Evolutionary conservation across 2,888 invertebrate genomes (phyloP).

Genomic region (Coleophora deauratella): DNA sequence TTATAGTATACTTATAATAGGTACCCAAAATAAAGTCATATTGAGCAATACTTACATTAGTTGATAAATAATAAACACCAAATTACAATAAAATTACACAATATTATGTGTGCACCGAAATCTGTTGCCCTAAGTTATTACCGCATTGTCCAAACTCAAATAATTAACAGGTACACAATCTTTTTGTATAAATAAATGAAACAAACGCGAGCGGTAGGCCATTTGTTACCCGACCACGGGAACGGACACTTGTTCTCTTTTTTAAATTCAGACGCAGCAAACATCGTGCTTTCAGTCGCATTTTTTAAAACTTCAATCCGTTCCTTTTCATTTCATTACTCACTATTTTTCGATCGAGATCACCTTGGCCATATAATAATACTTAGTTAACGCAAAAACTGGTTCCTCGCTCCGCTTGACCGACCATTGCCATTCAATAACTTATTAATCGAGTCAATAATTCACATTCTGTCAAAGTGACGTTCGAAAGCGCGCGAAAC

Average conservation of each 20-base stretch:
- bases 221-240: too few species aligned
- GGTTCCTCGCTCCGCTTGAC: constrained; percentile 38
- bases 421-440: constrained; percentile 37
- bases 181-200: too few species aligned
- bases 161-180: too few species aligned
- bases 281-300: constrained; percentile 6
- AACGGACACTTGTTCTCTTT: too few species aligned
- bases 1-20: too few species aligned
- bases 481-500: constrained; percentile 56
- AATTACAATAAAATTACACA: neutral
- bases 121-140: too few species aligned
- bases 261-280: too few species aligned
- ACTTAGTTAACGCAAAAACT: constrained; percentile 25
- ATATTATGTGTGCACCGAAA: neutral
- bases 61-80: neutral
- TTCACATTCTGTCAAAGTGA: constrained; percentile 54
- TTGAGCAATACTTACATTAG: too few species aligned
- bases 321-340: constrained; percentile 23
- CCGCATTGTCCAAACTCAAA: too few species aligned
- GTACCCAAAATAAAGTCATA: too few species aligned
- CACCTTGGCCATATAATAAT: constrained; percentile 44
- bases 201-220: too few species aligned
- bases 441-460: constrained; percentile 8
- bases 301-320: constrained; percentile 11
- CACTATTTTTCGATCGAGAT: constrained; percentile 26